These are phyloP conservation scores for Drosophila sp. DNA, from an alignment of 1,140 invertebrate species.

Conservation along the genomic window DNA sequence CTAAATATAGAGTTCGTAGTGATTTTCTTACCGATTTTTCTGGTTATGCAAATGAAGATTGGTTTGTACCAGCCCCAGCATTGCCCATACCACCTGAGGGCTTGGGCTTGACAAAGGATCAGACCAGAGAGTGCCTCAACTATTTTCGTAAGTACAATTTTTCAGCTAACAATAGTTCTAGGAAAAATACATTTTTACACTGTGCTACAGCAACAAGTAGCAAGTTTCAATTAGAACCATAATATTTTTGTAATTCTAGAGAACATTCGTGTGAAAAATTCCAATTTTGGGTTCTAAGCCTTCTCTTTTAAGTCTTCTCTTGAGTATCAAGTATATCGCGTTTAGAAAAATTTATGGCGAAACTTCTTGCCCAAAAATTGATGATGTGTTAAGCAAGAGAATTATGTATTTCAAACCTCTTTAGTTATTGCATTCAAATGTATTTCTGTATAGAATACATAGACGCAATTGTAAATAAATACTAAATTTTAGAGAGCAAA, in stretches of 20 bases:
- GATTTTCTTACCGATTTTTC: slow-evolving; percentile 96
- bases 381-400: too few species aligned
- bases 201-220: background rate
- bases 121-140: slow-evolving; percentile 95
- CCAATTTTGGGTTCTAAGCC: too few species aligned
- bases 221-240: too few species aligned
- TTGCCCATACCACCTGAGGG: slow-evolving; percentile 89
- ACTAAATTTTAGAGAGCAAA: background rate
- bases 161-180: background rate
- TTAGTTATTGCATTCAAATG: too few species aligned
- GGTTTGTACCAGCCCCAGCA: slow-evolving; percentile 95
- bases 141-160: slow-evolving; percentile 95
- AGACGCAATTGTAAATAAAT: background rate
- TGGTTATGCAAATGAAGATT: slow-evolving; percentile 97
- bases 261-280: too few species aligned
- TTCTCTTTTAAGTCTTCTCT: too few species aligned
- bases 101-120: slow-evolving; percentile 94
- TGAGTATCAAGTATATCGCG: too few species aligned
- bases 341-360: too few species aligned
- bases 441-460: too few species aligned
- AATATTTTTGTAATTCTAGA: too few species aligned
- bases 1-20: slow-evolving; percentile 95
- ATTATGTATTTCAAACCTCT: too few species aligned
- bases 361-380: too few species aligned
- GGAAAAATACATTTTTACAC: background rate